Conservation (phyloP, 2,113 vertebrate species). For the Scomber japonicus region DNA sequence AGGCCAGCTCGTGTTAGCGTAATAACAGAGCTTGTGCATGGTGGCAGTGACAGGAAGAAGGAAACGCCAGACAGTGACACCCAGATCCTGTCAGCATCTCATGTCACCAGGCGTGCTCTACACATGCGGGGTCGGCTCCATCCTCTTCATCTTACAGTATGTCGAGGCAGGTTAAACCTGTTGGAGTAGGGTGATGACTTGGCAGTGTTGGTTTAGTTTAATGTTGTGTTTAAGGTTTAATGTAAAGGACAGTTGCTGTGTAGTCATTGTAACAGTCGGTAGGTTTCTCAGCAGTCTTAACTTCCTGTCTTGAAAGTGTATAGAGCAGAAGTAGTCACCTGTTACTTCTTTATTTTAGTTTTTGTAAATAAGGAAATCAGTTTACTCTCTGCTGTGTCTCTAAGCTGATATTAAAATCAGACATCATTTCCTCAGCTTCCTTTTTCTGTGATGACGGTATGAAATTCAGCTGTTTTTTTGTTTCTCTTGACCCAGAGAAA, state of each 20-base stretch:
- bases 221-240: too few relatives aligned
- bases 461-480: conserved; percentile 27
- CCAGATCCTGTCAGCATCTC: neutral
- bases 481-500: conserved; percentile 2
- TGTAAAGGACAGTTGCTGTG: neutral
- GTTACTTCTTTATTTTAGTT: too few relatives aligned
- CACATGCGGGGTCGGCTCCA: conserved; percentile 11
- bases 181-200: neutral
- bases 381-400: neutral
- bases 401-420: neutral
- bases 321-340: too few relatives aligned
- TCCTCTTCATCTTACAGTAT: neutral
- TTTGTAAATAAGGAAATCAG: too few relatives aligned
- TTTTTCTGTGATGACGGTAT: neutral
- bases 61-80: neutral
- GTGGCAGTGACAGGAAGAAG: conserved; percentile 7
- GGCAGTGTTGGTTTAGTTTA: neutral
- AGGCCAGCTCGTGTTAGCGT: neutral
- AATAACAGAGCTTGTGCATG: neutral
- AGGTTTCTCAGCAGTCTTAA: neutral
- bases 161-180: conserved; percentile 16
- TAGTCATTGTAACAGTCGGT: neutral
- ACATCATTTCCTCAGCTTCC: neutral
- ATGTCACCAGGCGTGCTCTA: conserved; percentile 8
- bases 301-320: neutral